Conservation (phyloP, 2,888 invertebrate species). For the Gastracanthus pulcherrimus region DNA sequence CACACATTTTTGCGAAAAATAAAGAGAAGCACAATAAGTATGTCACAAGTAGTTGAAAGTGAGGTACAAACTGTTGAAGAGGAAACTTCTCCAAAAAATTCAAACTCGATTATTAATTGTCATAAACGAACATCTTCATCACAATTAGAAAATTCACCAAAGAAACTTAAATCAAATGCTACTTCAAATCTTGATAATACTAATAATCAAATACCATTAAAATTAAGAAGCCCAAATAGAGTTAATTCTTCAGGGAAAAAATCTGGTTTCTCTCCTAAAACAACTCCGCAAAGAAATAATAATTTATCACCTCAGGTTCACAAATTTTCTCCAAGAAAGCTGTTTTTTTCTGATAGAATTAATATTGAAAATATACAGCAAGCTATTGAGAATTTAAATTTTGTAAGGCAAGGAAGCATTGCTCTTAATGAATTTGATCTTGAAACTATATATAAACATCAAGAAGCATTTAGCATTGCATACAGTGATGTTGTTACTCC, state of each 20-base stretch:
- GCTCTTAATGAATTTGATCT: conserved; percentile 65
- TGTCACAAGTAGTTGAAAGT: conserved; percentile 9
- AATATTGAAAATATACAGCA: conserved; percentile 48
- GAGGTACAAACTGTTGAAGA: conserved; percentile 22
- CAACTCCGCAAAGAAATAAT: conserved; percentile 20
- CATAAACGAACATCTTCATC: conserved; percentile 9
- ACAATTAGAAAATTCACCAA: conserved; percentile 3
- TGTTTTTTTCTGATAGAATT: conserved; percentile 49
- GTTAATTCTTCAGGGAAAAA: conserved; percentile 23
- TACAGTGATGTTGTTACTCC: conserved; percentile 57
- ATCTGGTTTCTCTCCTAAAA: conserved; percentile 34
- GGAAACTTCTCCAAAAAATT: not conserved
- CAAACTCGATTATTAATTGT: no score
- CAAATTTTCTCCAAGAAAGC: conserved; percentile 49
- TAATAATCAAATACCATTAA: not conserved
- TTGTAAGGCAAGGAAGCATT: conserved; percentile 64
- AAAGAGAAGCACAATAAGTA: not conserved
- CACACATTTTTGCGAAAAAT: not conserved
- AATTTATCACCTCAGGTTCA: not conserved
- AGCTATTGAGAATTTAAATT: conserved; percentile 68
- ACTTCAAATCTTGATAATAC: no score
- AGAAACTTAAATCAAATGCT: conserved; percentile 30
- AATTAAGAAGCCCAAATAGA: not conserved
- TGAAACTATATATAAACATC: conserved; percentile 63
- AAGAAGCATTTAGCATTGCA: conserved; percentile 56